Percentiles rank a stretch among this genome's conserved stretches.
phyloP scores from a whole-genome alignment of 35 echinoderm and acorn worm species.

The Stichopus chloronotus region DNA sequence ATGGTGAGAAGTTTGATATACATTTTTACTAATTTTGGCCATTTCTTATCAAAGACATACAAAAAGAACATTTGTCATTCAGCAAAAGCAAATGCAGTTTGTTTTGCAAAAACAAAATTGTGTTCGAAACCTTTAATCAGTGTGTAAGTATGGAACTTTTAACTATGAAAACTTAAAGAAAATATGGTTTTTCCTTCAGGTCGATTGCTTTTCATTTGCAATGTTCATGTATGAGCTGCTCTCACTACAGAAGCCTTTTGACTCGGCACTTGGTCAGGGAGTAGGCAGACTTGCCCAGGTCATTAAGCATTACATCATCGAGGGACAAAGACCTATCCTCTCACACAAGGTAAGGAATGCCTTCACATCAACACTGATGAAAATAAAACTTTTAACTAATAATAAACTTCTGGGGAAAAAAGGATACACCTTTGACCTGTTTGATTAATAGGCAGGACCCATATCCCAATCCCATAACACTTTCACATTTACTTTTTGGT shows the following conservation, averaged over 20 bases:
- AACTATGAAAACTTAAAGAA: too few relatives aligned
- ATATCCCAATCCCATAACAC: neutral
- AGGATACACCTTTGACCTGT: neutral
- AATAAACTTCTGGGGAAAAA: neutral
- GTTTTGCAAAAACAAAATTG: too few relatives aligned
- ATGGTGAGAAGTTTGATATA: too few relatives aligned
- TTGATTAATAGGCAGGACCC: neutral
- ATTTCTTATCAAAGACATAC: too few relatives aligned
- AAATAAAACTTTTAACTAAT: neutral
- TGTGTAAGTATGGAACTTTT: too few relatives aligned
- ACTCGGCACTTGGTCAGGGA: slow-evolving; percentile 77
- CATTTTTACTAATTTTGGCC: too few relatives aligned
- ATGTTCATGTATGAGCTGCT: slow-evolving; percentile 99
- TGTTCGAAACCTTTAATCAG: too few relatives aligned
- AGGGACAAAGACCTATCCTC: slow-evolving; percentile 88
- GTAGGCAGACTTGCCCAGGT: slow-evolving; percentile 87
- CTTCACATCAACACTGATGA: neutral
- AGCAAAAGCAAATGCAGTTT: too few relatives aligned
- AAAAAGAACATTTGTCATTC: too few relatives aligned
- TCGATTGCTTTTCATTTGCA: slow-evolving; percentile 98
- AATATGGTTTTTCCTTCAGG: slow-evolving; percentile 52
- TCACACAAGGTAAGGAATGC: slow-evolving; percentile 77
- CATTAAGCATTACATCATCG: slow-evolving; percentile 97
- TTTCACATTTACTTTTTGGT: too few relatives aligned
- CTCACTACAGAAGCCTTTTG: slow-evolving; percentile 86